Base-by-base conservation (phyloP, 2,888 invertebrate species). In the Stenurella melanura region DNA sequence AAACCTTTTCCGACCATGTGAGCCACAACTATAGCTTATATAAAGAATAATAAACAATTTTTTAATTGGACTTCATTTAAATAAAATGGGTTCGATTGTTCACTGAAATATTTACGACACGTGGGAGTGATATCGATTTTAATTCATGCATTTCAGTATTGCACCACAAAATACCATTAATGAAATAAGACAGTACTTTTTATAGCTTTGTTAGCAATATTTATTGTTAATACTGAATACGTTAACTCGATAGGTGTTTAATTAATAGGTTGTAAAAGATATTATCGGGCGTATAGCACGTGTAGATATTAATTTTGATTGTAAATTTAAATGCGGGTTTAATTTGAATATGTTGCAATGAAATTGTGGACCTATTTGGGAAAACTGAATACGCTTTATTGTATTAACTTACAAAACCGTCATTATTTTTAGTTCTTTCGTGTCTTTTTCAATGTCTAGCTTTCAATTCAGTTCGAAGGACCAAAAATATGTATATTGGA, bases 151-250 rank as follows among this genome's bases (percentile, higher is more conserved):
- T 5, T 50, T 15, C n/a, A 6, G 6, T 6, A 6, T 50, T 50
- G 5, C 50, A 5, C 42, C 42, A 42, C 42, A 42, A 12, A 42
- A 6, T 11, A n/a, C 50, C 6, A 50, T 17, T n/a, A 4, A 50
- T 50, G 2, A 50, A 50, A 15, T 50, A 50, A 6, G n/a, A 6
- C 4, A 15, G n/a, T 50, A 21, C 18, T 58, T 58, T 58, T 58
- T 58, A 58, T 58, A 11, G 11, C 18, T 11, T 56, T 18, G 18
- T 58, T 58, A 1, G 9, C 7, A 1, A 58, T 58, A 19, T 58
- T 58, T 58, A 58, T 58, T 58, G 21, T 58, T 19, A 15, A 21
- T 58, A 19, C 12, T 18, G 21, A 58, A 58, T 58, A 21, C 58
- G 10, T 58, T 18, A 21, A 58, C 21, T 58, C 11, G 1, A 21